Percentiles rank a stretch among this genome's conserved stretches.
These are phyloP conservation scores for Heteropelma amictum DNA, from an alignment of 2,888 invertebrate genomes.

Conservation along the genomic window DNA sequence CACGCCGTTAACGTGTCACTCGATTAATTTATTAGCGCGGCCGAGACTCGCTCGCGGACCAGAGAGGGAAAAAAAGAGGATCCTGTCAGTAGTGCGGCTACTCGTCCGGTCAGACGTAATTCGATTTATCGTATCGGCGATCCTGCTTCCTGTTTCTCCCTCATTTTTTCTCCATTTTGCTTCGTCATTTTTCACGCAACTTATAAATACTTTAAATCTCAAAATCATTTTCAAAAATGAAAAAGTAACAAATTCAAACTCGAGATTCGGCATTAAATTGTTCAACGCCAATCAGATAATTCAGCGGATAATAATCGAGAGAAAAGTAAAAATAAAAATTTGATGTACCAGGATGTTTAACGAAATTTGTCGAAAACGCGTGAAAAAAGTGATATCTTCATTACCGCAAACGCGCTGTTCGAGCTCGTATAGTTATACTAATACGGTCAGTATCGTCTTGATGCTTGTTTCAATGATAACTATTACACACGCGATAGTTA, in stretches of 20 bases:
- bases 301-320: no score
- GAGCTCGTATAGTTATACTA: not conserved
- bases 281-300: no score
- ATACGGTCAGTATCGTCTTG: not conserved
- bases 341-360: no score
- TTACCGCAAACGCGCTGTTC: not conserved
- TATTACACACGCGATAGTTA: constrained; percentile 10
- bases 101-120: constrained; percentile 42
- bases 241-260: no score
- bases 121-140: constrained; percentile 33
- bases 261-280: no score
- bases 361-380: not conserved
- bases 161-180: not conserved
- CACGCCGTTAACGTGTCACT: constrained; percentile 54
- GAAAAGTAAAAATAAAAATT: no score
- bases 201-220: not conserved
- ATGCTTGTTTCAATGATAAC: constrained; percentile 20
- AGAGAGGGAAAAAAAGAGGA: constrained; percentile 14
- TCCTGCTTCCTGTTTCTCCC: constrained; percentile 26
- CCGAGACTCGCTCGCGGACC: not conserved
- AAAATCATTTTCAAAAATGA: no score
- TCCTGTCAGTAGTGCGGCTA: constrained; percentile 41
- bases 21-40: constrained; percentile 54
- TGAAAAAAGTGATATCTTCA: constrained; percentile 10
- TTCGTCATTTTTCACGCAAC: not conserved